Base-by-base conservation (phyloP, 2,888 invertebrate species). In the Coleophora flavipennella region DNA sequence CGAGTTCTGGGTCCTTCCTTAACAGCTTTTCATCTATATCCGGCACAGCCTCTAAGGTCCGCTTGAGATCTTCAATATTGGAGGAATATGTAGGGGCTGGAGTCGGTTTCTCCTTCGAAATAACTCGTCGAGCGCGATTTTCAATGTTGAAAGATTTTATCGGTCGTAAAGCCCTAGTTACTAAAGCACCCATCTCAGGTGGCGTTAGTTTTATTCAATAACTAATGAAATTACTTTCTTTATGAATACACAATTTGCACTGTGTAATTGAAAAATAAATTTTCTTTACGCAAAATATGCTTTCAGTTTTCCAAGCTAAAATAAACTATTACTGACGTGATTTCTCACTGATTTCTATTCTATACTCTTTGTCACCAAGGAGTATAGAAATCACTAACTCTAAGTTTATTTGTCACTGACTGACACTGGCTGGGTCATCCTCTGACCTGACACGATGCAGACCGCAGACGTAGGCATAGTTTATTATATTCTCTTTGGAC, bases 111-210 rank as follows among this genome's bases (percentile, higher is more conserved):
- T 90, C 88, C 61, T 85, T 85, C 0, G 89, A 87, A 49, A 95
- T 87, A 13, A 90, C 71, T 55, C 89, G 89, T 55, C 91, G 90
- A 20, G 92, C 93, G 46, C 94, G 88, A 67, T 87, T 90, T 64
- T 93, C 94, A 2, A 92, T 86, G 71, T 94, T 94, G 55, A 90
- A 92, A 20, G 89, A 87, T 62, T 88, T 88, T 11, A 86, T 55
- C 12, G 91, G 90, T 44, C 89, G 77, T 14, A 84, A 71, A 36
- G 90, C 70, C 52, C 75, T 72, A 1, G 92, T 87, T 50, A 87
- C 77, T 55, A 88, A 83, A 72, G 88, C 89, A 54, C 92, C 92
- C 92, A 92, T 92, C 74, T 80, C 57, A 69, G 60, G 73, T 64
- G 71, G 74, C 76, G 57, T 56, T 78, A 76, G 74, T 47, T 44